A percentile compares a stretch with the other conserved stretches of the same genome.
Conservation (phyloP, 2,888 invertebrate species). For the Xanthorhoe designata region DNA sequence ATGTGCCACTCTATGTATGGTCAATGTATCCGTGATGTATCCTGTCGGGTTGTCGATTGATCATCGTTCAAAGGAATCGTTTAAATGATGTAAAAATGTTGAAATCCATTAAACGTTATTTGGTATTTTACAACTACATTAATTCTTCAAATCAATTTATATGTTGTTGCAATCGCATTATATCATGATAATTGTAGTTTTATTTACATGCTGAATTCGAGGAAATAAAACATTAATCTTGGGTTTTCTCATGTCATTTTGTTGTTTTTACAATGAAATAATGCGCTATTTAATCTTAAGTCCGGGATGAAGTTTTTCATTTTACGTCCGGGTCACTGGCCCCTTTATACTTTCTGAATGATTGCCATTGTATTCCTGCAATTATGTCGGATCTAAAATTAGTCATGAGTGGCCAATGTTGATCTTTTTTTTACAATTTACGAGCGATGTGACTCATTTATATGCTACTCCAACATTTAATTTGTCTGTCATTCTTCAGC, state of each 20-base stretch:
- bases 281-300: constrained; percentile 41
- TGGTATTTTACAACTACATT: constrained; percentile 29
- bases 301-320: constrained; percentile 50
- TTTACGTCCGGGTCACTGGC: constrained; percentile 62
- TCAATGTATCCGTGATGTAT: constrained; percentile 51
- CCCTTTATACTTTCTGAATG: constrained; percentile 47
- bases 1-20: constrained; percentile 56
- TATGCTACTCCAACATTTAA: constrained; percentile 47
- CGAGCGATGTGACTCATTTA: constrained; percentile 49
- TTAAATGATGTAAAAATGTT: constrained; percentile 42
- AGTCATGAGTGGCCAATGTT: constrained; percentile 41
- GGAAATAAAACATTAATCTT: constrained; percentile 40
- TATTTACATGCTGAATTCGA: constrained; percentile 38
- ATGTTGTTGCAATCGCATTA: constrained; percentile 43
- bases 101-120: constrained; percentile 33
- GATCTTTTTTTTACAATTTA: constrained; percentile 34
- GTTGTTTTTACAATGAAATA: constrained; percentile 42
- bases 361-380: constrained; percentile 41
- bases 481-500: constrained; percentile 48
- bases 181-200: constrained; percentile 37
- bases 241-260: constrained; percentile 34
- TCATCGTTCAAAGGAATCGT: constrained; percentile 58
- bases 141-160: constrained; percentile 43
- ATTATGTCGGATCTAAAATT: constrained; percentile 45
- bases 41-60: constrained; percentile 46